Percentiles rank a stretch among this genome's conserved stretches.
Conservation (phyloP, 2,113 vertebrate genomes). For the Paracanthobrama guichenoti region DNA sequence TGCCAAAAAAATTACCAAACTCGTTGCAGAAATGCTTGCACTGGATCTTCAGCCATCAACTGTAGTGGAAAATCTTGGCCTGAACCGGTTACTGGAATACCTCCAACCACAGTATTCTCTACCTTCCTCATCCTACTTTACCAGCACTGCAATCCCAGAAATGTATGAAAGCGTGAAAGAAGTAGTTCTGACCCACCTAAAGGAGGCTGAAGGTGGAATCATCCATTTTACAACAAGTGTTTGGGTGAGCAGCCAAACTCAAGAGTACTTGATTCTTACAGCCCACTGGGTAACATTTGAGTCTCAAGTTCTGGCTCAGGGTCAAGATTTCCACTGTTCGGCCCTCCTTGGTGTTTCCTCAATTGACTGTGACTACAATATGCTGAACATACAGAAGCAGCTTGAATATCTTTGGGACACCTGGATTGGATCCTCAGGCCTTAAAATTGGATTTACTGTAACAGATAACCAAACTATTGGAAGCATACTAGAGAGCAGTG, state of each 20-base stretch:
- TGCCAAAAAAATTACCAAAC: constrained; percentile 97
- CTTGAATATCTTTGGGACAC: constrained; percentile 94
- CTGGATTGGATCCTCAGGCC: constrained; percentile 89
- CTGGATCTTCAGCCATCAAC: constrained; percentile 97
- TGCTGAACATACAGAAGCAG: constrained; percentile 88
- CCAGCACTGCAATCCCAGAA: constrained; percentile 92
- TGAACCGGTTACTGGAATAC: constrained; percentile 90
- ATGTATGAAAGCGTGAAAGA: constrained; percentile 94
- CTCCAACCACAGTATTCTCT: constrained; percentile 93
- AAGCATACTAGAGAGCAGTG: constrained; percentile 85
- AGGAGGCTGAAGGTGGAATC: constrained; percentile 90
- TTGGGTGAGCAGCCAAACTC: constrained; percentile 94
- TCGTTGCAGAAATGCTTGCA: constrained; percentile 97
- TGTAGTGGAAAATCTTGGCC: constrained; percentile 90
- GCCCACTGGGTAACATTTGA: constrained; percentile 95
- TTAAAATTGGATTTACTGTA: constrained; percentile 91
- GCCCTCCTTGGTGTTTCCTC: constrained; percentile 90
- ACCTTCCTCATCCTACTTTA: constrained; percentile 90
- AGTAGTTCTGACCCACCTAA: constrained; percentile 86
- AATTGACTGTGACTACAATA: constrained; percentile 89
- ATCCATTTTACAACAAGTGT: constrained; percentile 94
- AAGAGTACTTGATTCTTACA: constrained; percentile 91
- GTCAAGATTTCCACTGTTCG: constrained; percentile 92
- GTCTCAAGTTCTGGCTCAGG: constrained; percentile 82
- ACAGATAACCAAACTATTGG: constrained; percentile 86